phyloP scores from a whole-genome alignment of 2,113 vertebrate genomes.

The Pteropus alecto region DNA sequence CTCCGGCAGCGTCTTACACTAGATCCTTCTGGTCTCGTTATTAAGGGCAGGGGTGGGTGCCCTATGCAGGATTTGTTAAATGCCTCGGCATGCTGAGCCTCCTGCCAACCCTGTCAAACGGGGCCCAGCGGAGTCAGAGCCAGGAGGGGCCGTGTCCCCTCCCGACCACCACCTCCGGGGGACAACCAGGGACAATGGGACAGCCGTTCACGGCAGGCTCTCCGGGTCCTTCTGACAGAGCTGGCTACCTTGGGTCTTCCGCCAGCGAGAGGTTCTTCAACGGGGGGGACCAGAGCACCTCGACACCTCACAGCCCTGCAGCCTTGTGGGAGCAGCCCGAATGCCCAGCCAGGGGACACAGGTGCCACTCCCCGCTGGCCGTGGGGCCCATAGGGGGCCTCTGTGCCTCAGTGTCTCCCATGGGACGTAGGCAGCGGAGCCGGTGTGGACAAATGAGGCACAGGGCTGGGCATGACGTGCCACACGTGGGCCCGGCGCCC shows the following conservation, averaged over 20 bases:
- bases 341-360: neutral
- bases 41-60: accelerated
- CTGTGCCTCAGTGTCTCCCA: neutral
- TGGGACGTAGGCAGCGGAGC: accelerated
- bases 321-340: neutral
- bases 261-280: neutral
- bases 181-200: neutral
- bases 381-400: neutral
- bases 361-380: neutral
- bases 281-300: neutral
- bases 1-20: neutral
- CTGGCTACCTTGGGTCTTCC: neutral
- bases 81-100: neutral
- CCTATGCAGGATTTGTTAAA: accelerated
- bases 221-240: neutral
- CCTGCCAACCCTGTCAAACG: neutral
- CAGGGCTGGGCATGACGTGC: accelerated
- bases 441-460: accelerated
- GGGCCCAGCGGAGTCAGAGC: neutral
- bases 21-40: too few species aligned
- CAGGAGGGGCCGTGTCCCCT: neutral
- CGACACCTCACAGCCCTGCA: neutral
- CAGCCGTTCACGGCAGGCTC: neutral
- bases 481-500: too few species aligned
- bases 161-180: neutral